phyloP scores from a whole-genome alignment of 1,140 invertebrate species.

The Brevipalpus yothersi region DNA sequence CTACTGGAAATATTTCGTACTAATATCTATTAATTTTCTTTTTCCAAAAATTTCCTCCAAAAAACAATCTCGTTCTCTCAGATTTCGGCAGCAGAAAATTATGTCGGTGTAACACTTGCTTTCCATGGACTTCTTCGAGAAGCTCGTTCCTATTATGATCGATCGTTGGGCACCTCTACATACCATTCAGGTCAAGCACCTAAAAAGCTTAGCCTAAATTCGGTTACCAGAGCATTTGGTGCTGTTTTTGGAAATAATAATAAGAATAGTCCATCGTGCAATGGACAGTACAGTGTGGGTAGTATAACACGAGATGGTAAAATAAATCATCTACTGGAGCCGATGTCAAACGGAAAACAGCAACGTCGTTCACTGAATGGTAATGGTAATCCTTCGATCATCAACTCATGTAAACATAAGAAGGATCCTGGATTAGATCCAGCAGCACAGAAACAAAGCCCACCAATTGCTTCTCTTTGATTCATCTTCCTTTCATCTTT shows the following conservation, averaged over 20 bases:
- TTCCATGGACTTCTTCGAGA: background rate
- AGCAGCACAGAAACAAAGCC: background rate
- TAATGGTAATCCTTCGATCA: background rate
- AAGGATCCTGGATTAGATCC: background rate
- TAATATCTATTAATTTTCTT: background rate
- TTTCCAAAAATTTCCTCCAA: background rate
- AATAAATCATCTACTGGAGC: background rate
- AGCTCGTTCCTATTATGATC: background rate
- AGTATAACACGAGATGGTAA: background rate
- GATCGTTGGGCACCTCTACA: background rate
- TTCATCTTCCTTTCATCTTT: background rate
- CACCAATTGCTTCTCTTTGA: background rate
- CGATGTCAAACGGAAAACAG: background rate
- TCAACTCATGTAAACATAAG: background rate
- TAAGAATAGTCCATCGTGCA: background rate
- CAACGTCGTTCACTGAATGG: background rate
- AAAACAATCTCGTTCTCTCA: background rate
- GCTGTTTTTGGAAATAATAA: background rate
- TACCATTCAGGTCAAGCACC: background rate
- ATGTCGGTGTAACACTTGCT: slow-evolving; percentile 2
- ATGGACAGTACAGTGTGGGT: background rate
- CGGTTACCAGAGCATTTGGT: slow-evolving; percentile 3
- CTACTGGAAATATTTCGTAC: background rate
- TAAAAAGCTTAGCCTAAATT: slow-evolving; percentile 4
- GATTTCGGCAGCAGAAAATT: slow-evolving; percentile 5